phyloP scores from a whole-genome alignment of 2,797 vertebrate genomes.

The Fistularia tabacaria region DNA sequence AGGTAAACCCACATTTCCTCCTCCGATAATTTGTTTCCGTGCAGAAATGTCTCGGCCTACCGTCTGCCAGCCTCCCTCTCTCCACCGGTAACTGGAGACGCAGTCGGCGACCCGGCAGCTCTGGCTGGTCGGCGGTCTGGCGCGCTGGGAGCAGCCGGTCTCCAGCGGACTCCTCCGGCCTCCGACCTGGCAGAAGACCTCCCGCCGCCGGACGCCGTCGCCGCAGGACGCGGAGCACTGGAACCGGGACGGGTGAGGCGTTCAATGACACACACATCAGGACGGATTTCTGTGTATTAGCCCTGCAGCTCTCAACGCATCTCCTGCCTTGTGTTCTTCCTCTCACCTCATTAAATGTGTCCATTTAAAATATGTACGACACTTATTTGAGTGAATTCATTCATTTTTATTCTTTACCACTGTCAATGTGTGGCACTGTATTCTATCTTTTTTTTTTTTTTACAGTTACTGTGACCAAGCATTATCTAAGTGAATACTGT shows the following conservation, averaged over 20 bases:
- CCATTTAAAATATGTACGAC: too few species aligned
- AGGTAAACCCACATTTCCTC: not conserved
- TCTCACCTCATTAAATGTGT: too few species aligned
- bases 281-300: too few species aligned
- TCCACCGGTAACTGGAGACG: conserved; percentile 79
- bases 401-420: too few species aligned
- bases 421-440: too few species aligned
- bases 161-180: conserved; percentile 62
- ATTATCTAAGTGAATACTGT: too few species aligned
- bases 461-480: too few species aligned
- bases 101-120: conserved; percentile 78
- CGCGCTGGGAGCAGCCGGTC: conserved; percentile 68
- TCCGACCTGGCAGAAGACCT: conserved; percentile 78
- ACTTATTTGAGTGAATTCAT: too few species aligned
- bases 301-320: too few species aligned
- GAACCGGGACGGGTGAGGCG: conserved; percentile 60
- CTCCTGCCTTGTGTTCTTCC: too few species aligned
- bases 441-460: too few species aligned
- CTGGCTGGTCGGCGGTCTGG: conserved; percentile 74
- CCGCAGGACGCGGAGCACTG: conserved; percentile 90
- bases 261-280: not conserved
- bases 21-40: not conserved
- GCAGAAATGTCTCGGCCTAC: conserved; percentile 66
- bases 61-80: conserved; percentile 82
- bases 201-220: conserved; percentile 77